phyloP scores from a whole-genome alignment of 2,113 vertebrate species.

The Ceratotherium simum region DNA sequence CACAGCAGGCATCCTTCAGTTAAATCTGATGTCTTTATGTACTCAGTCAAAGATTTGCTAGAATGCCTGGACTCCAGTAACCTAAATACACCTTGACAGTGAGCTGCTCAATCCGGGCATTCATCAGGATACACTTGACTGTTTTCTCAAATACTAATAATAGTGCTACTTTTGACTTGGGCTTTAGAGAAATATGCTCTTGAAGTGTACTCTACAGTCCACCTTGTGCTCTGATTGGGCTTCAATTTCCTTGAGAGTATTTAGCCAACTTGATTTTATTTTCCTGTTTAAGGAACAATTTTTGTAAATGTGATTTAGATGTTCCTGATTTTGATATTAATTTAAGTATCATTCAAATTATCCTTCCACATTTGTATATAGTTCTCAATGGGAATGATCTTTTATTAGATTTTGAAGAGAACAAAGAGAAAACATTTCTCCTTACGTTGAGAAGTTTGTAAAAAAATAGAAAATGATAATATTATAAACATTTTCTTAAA shows the following conservation, averaged over 20 bases:
- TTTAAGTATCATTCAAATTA: background rate
- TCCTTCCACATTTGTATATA: background rate
- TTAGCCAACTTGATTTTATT: background rate
- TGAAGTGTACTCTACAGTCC: background rate
- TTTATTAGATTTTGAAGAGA: background rate
- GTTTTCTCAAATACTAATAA: background rate
- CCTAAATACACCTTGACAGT: background rate
- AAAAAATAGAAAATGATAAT: conserved; percentile 12
- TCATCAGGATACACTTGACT: background rate
- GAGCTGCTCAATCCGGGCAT: background rate
- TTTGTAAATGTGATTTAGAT: background rate
- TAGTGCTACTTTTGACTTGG: background rate
- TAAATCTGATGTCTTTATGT: background rate
- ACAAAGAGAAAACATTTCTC: background rate
- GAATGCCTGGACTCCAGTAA: background rate
- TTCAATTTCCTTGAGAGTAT: background rate
- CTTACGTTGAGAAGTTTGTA: background rate
- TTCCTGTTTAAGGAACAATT: background rate
- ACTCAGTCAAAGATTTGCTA: background rate
- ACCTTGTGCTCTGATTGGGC: background rate
- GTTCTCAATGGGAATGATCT: accelerated
- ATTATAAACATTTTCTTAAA: background rate
- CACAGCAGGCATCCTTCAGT: background rate
- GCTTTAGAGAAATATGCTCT: background rate
- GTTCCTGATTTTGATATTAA: background rate